Conservation (phyloP, 2,113 vertebrate genomes). For the Mandrillus leucophaeus region DNA sequence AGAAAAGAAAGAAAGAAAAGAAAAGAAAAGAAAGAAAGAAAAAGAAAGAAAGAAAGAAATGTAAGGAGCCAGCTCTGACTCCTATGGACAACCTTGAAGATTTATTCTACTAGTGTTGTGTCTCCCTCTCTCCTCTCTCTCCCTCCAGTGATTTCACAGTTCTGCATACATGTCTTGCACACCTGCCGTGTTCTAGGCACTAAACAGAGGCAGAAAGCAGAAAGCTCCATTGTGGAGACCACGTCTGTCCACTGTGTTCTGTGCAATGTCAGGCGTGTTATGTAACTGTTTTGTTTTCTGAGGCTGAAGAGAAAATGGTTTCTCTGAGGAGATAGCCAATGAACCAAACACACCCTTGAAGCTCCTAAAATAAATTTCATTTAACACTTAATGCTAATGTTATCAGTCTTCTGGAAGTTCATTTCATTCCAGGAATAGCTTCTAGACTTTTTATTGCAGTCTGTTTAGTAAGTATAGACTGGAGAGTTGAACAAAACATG, state of each 20-base stretch:
- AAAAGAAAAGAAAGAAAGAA: too few species aligned
- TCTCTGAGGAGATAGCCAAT: not conserved
- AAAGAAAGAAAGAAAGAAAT: too few species aligned
- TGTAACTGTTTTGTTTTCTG: not conserved
- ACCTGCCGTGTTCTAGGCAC: rapidly evolving
- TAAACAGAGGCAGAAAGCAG: not conserved
- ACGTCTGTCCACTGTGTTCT: rapidly evolving
- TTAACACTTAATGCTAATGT: not conserved
- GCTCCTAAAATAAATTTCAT: not conserved
- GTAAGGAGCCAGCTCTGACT: not conserved
- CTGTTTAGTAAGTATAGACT: not conserved
- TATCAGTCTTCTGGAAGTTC: not conserved
- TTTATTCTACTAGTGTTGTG: not conserved
- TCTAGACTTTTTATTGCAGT: not conserved
- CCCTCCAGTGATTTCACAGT: not conserved
- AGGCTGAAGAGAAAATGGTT: not conserved
- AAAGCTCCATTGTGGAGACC: not conserved
- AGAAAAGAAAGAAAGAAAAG: too few species aligned
- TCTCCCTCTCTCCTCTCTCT: not conserved
- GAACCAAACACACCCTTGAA: not conserved
- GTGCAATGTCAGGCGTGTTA: not conserved
- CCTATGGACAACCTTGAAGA: rapidly evolving
- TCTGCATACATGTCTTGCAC: too few species aligned
- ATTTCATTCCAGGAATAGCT: too few species aligned
- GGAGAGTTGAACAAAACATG: not conserved